These are phyloP conservation scores for Peucedramus taeniatus DNA, from an alignment of 2,113 vertebrate species.

Conservation along the genomic window DNA sequence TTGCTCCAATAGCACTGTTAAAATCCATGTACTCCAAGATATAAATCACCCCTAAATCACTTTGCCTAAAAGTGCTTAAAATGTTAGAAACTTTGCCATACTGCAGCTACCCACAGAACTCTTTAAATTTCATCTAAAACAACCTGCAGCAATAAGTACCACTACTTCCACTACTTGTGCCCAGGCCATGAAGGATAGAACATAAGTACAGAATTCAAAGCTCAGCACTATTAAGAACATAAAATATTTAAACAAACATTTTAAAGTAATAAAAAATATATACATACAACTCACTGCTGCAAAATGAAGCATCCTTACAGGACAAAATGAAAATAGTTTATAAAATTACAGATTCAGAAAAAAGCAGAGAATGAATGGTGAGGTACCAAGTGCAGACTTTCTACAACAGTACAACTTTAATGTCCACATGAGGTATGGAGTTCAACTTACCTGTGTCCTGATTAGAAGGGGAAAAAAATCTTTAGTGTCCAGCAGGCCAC, in stretches of 20 bases:
- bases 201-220: conserved; percentile 5
- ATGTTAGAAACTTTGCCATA: neutral
- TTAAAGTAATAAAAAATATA: conserved; percentile 72
- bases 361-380: neutral
- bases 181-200: conserved; percentile 16
- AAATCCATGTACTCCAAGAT: neutral
- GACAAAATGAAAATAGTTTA: conserved; percentile 23
- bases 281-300: conserved; percentile 21
- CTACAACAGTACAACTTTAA: neutral
- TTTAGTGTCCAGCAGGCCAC: neutral
- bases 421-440: neutral
- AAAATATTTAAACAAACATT: conserved; percentile 68
- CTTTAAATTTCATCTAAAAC: conserved; percentile 36
- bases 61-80: neutral
- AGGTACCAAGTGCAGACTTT: neutral
- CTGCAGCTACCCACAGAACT: neutral
- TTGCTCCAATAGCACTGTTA: neutral
- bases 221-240: conserved; percentile 63
- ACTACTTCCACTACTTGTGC: neutral
- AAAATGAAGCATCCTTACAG: conserved; percentile 52
- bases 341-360: neutral
- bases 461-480: neutral
- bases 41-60: neutral
- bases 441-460: neutral
- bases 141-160: neutral